Evolutionary conservation across 2,797 vertebrate genomes (phyloP), one percentile per base, ranked within the genome.

Genomic region (Momotus momota): DNA sequence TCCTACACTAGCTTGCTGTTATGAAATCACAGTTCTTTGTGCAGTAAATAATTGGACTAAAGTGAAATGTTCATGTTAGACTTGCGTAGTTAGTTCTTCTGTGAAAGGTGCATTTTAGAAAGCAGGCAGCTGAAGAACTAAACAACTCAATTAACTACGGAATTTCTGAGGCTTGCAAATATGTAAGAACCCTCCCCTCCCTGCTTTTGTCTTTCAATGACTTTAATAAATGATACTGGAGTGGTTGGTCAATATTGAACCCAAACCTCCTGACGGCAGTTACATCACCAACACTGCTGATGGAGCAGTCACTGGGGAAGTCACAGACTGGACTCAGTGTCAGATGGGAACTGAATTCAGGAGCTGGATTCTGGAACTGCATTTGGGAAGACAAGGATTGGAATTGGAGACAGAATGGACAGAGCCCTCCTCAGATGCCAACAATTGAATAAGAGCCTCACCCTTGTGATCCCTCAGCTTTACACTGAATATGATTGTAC

Each of bases 41-140:
- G 49, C 60, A 88, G 33, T 45, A 93, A 90, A 78, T 90, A 90
- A 95, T 60, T 96, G 52, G 38, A 70, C 48, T 81, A 33, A 93
- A 70, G 41, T 40, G 20, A 96, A 95, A 80, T 61, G 60, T 62
- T 92, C 69, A 16, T 48, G 31, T 58, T 89, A 78, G 29, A 72
- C 67, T 78, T 33, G 9, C 1, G 0, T 43, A 69, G 31, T 83
- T 70, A 74, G 29, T 20, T 66, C 57, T 80, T 65, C 54, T 45
- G 12, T 52, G 29, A 79, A 88, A 88, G 12, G 21, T 60, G 4
- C 4, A 46, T 91, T 94, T 95, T 55, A 82, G 22, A 60, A 7
- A 91, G 8, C 57, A 75, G 43, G 7, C 7, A 72, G 41, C 35
- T 35, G n/a, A 93, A 87, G 49, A 92, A 38, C 10, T 38, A 29